phyloP scores from a whole-genome alignment of 2,797 vertebrate species.

The Melanotaenia boesemani region DNA sequence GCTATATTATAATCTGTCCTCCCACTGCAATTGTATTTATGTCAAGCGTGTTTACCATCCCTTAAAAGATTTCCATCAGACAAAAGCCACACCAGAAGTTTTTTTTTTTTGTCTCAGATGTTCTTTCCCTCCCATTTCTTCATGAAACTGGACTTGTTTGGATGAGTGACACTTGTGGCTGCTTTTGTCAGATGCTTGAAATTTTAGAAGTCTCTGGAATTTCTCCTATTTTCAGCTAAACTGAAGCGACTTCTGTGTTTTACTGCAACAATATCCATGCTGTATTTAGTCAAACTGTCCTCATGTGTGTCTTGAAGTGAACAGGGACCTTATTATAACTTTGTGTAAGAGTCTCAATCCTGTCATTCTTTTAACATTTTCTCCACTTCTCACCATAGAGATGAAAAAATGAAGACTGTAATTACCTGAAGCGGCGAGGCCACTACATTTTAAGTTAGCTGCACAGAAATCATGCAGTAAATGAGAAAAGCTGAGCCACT shows the following conservation, averaged over 20 bases:
- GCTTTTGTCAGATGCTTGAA: background rate
- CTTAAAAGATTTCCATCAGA: too few species aligned
- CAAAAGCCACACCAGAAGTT: too few species aligned
- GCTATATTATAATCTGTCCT: too few species aligned
- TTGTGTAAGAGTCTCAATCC: constrained; percentile 34
- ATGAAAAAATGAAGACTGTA: constrained; percentile 58
- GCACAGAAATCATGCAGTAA: constrained; percentile 54
- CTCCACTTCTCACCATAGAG: constrained; percentile 37
- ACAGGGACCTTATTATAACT: constrained; percentile 42
- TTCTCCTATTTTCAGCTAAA: background rate
- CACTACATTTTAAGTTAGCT: constrained; percentile 39
- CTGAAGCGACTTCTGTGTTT: constrained; percentile 3
- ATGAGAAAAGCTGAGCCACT: constrained; percentile 70
- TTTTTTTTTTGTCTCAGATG: too few species aligned
- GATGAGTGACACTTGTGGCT: background rate
- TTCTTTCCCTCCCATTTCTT: too few species aligned
- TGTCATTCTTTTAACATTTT: constrained; percentile 17
- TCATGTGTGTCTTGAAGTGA: background rate
- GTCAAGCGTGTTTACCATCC: too few species aligned
- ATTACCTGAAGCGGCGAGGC: constrained; percentile 57
- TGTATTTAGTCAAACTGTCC: constrained; percentile 24
- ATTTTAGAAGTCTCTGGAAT: background rate
- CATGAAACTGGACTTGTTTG: too few species aligned
- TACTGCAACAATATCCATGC: background rate
- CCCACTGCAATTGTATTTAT: too few species aligned